Evolutionary conservation across 2,113 vertebrate genomes (phyloP).

Genomic region (Maccullochella peelii): DNA sequence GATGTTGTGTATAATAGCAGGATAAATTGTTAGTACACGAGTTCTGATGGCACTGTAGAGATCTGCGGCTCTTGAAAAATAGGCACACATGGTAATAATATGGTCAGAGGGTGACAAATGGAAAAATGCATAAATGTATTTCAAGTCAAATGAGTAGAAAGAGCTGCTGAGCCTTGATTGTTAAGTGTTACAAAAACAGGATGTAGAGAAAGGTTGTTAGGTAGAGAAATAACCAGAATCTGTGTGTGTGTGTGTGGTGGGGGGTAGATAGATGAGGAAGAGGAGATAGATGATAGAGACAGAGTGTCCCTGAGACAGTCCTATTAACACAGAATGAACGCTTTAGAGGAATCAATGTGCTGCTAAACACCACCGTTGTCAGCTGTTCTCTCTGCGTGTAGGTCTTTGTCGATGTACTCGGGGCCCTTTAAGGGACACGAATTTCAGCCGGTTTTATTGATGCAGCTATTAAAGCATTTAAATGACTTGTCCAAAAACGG

Average conservation of each 20-base stretch:
- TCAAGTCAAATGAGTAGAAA: background rate
- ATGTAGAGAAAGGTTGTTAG: constrained; percentile 24
- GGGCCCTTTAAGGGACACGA: constrained; percentile 17
- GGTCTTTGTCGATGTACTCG: constrained; percentile 26
- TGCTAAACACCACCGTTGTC: constrained; percentile 51
- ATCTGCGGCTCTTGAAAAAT: background rate
- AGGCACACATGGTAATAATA: background rate
- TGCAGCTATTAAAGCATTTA: constrained; percentile 31
- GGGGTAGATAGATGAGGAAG: constrained; percentile 27
- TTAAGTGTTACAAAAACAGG: background rate
- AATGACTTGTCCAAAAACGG: constrained; percentile 31
- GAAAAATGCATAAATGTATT: constrained; percentile 17
- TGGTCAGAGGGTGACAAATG: background rate
- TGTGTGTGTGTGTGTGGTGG: background rate
- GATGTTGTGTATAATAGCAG: background rate
- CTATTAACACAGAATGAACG: constrained; percentile 68
- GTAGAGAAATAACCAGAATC: constrained; percentile 18
- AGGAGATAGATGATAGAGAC: constrained; percentile 54
- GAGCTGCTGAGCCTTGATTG: background rate
- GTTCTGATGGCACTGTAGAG: background rate
- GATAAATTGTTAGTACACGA: background rate
- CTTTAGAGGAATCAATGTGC: constrained; percentile 62
- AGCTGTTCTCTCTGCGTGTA: constrained; percentile 29
- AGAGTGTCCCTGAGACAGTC: constrained; percentile 51
- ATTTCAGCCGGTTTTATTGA: constrained; percentile 46